phyloP scores from a whole-genome alignment of 2,797 vertebrate species.

The Gouania willdenowi region DNA sequence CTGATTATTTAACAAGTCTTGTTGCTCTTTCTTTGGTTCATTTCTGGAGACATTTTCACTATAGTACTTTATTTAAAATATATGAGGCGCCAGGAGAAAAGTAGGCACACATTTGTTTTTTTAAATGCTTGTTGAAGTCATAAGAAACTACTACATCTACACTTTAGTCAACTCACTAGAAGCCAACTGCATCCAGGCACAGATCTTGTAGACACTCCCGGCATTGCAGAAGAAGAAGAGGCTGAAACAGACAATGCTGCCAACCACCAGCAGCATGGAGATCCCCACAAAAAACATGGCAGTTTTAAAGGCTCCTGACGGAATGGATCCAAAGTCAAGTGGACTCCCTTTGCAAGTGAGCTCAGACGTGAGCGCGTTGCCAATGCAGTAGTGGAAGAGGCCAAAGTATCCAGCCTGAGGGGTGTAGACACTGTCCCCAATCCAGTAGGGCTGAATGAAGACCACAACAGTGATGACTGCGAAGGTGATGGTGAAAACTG shows the following conservation, averaged over 20 bases:
- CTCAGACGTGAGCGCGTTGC: slow-evolving; percentile 92
- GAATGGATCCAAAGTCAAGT: slow-evolving; percentile 92
- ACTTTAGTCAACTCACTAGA: no score
- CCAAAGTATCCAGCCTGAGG: slow-evolving; percentile 97
- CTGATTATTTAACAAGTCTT: no score
- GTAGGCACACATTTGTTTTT: no score
- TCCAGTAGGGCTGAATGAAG: slow-evolving; percentile 98
- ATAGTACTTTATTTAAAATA: no score
- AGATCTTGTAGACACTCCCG: slow-evolving; percentile 96
- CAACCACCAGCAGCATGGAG: slow-evolving; percentile 91
- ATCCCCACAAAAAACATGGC: slow-evolving; percentile 97
- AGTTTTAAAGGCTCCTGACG: slow-evolving; percentile 94
- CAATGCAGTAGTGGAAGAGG: slow-evolving; percentile 95
- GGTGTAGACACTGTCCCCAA: slow-evolving; percentile 94
- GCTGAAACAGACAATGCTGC: slow-evolving; percentile 90
- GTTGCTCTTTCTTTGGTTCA: no score
- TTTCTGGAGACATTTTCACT: no score
- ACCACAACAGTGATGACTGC: slow-evolving; percentile 89
- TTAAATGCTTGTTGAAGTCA: no score
- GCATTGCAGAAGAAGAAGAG: slow-evolving; percentile 97
- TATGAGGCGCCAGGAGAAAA: no score
- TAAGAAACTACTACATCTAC: no score
- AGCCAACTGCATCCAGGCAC: slow-evolving; percentile 97
- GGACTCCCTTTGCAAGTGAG: slow-evolving; percentile 94
- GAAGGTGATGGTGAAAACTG: slow-evolving; percentile 92